Evolutionary conservation across 2,797 vertebrate species (phyloP).

Genomic region (Acestrorhynchus altus): DNA sequence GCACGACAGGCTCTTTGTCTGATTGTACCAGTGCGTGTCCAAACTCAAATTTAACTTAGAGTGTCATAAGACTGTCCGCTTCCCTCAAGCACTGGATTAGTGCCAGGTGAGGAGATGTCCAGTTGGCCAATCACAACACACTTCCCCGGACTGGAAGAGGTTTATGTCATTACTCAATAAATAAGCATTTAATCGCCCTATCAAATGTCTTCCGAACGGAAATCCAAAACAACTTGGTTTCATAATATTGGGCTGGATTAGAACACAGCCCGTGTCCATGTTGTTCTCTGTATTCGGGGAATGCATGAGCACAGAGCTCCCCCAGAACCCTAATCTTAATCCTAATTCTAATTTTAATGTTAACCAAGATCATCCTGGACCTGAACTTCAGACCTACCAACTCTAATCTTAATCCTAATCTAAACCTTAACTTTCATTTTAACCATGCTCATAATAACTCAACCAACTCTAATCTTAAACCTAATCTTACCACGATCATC

Average conservation of each 20-base stretch:
- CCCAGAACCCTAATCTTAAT: no score
- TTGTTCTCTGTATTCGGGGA: neutral
- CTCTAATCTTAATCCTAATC: no score
- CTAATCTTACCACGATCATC: no score
- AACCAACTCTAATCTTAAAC: no score
- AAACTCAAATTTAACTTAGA: conserved; percentile 21
- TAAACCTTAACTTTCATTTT: no score
- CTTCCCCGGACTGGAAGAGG: neutral
- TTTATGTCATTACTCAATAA: neutral
- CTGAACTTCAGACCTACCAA: no score
- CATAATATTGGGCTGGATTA: neutral
- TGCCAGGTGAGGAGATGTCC: neutral
- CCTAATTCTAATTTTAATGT: no score
- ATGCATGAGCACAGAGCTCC: neutral
- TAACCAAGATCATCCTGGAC: no score
- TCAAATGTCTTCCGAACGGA: neutral
- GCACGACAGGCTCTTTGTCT: conserved; percentile 6
- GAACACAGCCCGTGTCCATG: neutral
- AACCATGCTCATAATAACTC: no score
- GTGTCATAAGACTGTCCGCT: neutral
- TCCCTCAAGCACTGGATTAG: neutral
- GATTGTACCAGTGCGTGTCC: conserved; percentile 24
- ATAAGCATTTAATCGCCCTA: neutral
- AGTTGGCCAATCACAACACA: neutral
- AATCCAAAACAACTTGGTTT: neutral